Conservation (phyloP, 1,140 invertebrate species). For the Cotesia vestalis region DNA sequence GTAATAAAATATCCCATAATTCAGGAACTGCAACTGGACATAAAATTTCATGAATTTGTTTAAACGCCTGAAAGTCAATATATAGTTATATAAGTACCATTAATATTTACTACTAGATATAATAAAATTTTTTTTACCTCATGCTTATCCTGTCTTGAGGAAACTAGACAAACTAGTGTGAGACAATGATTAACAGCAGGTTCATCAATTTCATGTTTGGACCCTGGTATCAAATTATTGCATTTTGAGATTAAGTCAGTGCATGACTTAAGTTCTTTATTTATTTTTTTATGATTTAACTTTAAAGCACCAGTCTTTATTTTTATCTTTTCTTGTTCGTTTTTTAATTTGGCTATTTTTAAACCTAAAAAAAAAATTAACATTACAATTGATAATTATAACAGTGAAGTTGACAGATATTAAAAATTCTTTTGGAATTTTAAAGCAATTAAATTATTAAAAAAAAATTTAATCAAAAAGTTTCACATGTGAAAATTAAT, state of each 20-base stretch:
- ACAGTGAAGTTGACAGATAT: no score
- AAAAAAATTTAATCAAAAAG: no score
- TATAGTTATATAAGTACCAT: background rate
- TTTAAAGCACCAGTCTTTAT: conserved; percentile 50
- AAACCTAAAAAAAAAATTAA: background rate
- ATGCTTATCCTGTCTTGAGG: conserved; percentile 50
- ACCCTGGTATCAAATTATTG: conserved; percentile 52
- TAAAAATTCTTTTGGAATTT: no score
- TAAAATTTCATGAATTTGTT: conserved; percentile 48
- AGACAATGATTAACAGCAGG: conserved; percentile 48
- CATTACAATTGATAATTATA: background rate
- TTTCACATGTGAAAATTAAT: no score
- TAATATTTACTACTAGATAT: background rate
- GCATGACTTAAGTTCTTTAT: conserved; percentile 48
- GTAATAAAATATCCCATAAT: conserved; percentile 53
- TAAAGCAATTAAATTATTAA: no score
- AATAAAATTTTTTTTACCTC: conserved; percentile 29
- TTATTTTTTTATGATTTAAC: conserved; percentile 50
- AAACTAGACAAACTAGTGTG: conserved; percentile 49
- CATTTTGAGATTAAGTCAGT: conserved; percentile 53
- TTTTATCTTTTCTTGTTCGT: conserved; percentile 31
- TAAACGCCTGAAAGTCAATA: conserved; percentile 48
- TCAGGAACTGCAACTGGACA: conserved; percentile 47
- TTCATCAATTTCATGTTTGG: conserved; percentile 46
- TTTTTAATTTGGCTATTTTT: background rate